phyloP scores from a whole-genome alignment of 1,140 invertebrate species.

The Tribolium castaneum region DNA sequence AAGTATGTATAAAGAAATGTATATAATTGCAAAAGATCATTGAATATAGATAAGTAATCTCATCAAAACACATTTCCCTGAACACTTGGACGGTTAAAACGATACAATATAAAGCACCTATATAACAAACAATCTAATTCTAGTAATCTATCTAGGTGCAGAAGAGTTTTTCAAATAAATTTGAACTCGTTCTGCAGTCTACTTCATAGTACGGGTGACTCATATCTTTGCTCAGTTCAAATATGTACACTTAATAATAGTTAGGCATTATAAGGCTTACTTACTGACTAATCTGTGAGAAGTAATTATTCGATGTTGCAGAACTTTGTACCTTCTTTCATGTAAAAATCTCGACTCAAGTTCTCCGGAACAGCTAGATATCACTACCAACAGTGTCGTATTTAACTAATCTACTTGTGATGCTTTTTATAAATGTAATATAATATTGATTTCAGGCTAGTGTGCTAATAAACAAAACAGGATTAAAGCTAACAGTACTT shows the following conservation, averaged over 20 bases:
- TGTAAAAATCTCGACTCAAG: slow-evolving; percentile 16
- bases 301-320: slow-evolving; percentile 33
- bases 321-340: slow-evolving; percentile 27
- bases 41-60: slow-evolving; percentile 45
- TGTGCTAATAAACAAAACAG: background rate
- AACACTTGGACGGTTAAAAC: slow-evolving; percentile 55
- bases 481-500: background rate
- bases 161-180: slow-evolving; percentile 8
- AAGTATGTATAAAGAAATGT: slow-evolving; percentile 29
- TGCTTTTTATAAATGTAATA: background rate
- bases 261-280: slow-evolving; percentile 39
- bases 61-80: slow-evolving; percentile 49
- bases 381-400: background rate
- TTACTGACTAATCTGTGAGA: slow-evolving; percentile 6
- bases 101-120: slow-evolving; percentile 39
- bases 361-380: slow-evolving; percentile 8
- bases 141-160: slow-evolving; percentile 1
- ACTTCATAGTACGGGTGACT: slow-evolving; percentile 40
- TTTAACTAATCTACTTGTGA: background rate
- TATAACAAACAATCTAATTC: slow-evolving; percentile 20
- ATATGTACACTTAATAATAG: slow-evolving; percentile 30
- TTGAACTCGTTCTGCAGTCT: slow-evolving; percentile 27
- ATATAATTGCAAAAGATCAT: slow-evolving; percentile 46
- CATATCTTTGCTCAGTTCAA: slow-evolving; percentile 37
- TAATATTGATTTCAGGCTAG: background rate